Evolutionary conservation across 2,113 vertebrate species (phyloP).

Genomic region (Lophius piscatorius): DNA sequence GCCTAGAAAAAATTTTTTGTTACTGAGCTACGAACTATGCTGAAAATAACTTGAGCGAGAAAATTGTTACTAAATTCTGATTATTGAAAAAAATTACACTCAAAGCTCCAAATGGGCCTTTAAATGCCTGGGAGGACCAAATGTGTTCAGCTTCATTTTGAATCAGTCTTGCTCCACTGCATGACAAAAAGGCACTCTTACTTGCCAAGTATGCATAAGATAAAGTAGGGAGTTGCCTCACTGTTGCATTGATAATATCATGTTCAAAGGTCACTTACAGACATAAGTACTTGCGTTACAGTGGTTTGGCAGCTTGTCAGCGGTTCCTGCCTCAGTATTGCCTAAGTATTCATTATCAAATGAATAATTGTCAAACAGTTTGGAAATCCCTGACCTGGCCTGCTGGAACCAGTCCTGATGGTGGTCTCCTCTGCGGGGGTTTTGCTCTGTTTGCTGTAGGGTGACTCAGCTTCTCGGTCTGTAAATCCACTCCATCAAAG

Average conservation of each 20-base stretch:
- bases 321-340: neutral
- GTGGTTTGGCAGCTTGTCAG: neutral
- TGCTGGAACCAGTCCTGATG: conserved; percentile 44
- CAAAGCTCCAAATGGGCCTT: neutral
- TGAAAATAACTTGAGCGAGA: no score
- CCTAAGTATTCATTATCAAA: neutral
- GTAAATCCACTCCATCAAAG: conserved; percentile 75
- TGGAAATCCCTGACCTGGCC: neutral
- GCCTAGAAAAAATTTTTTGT: no score
- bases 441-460: conserved; percentile 82
- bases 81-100: neutral
- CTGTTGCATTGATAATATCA: neutral
- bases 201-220: neutral
- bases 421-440: conserved; percentile 79
- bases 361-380: no score
- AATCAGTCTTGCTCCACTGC: neutral
- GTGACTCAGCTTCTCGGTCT: conserved; percentile 77
- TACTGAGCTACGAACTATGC: no score
- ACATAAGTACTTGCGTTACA: neutral
- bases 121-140: no score
- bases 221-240: conserved; percentile 2
- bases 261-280: conserved; percentile 18
- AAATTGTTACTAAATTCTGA: no score
- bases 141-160: neutral
- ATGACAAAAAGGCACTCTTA: neutral